Percentiles rank a stretch among this genome's conserved stretches.
phyloP scores from a whole-genome alignment of 1,140 invertebrate species.

The Drosophila mayri region DNA sequence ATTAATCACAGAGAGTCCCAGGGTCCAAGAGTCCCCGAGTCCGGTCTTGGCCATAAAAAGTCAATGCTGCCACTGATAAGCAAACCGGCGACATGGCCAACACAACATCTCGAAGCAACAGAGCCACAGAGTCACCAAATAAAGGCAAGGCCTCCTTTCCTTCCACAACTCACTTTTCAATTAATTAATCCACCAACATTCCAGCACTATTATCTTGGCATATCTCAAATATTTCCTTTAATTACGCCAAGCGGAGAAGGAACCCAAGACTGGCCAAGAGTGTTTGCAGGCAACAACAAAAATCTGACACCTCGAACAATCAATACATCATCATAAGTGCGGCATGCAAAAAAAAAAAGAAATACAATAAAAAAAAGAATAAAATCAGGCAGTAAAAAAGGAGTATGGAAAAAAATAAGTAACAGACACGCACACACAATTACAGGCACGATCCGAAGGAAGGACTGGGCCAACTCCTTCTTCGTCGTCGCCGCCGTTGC shows the following conservation, averaged over 20 bases:
- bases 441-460: conserved; percentile 60
- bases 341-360: conserved; percentile 62
- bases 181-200: conserved; percentile 84
- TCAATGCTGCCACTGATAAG: conserved; percentile 78
- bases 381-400: conserved; percentile 25
- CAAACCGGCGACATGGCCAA: conserved; percentile 78
- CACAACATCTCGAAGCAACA: conserved; percentile 28
- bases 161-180: conserved; percentile 79
- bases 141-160: conserved; percentile 35
- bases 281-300: conserved; percentile 55
- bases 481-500: conserved; percentile 7
- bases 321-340: conserved; percentile 83
- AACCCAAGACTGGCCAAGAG: conserved; percentile 9
- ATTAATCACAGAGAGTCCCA: conserved; percentile 71
- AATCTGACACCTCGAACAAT: conserved; percentile 83
- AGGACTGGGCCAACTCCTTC: conserved; percentile 44
- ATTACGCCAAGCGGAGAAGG: conserved; percentile 62
- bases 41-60: conserved; percentile 76
- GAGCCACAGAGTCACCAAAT: conserved; percentile 51
- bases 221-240: conserved; percentile 84
- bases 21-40: conserved; percentile 6
- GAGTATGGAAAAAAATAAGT: conserved; percentile 44
- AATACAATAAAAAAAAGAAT: conserved; percentile 6
- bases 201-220: conserved; percentile 81
- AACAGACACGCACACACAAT: conserved; percentile 76